phyloP scores from a whole-genome alignment of 1,140 invertebrate species.

The Trichonephila inaurata region DNA sequence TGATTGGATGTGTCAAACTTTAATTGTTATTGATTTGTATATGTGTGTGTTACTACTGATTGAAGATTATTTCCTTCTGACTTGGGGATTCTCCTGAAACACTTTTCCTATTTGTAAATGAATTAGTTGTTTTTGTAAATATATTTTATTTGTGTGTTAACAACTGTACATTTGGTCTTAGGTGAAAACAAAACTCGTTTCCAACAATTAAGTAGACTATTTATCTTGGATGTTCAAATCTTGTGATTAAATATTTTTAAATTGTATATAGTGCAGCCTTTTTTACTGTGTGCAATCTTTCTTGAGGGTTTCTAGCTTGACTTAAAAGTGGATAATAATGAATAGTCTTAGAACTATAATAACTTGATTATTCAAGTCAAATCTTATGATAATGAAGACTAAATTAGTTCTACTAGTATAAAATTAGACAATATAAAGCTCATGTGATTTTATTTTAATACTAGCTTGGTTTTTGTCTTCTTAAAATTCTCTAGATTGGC shows the following conservation, averaged over 20 bases:
- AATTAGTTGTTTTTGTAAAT: slow-evolving; percentile 13
- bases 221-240: background rate
- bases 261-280: slow-evolving; percentile 9
- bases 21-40: slow-evolving; percentile 24
- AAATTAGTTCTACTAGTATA: background rate
- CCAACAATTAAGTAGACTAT: background rate
- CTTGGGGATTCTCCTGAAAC: background rate
- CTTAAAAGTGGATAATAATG: background rate
- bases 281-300: slow-evolving; percentile 17
- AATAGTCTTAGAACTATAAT: slow-evolving; percentile 14
- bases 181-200: background rate
- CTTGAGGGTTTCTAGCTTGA: background rate
- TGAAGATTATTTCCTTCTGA: background rate
- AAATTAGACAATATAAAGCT: background rate
- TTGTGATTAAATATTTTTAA: slow-evolving; percentile 10
- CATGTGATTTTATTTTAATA: background rate
- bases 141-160: background rate
- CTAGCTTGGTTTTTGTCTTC: background rate
- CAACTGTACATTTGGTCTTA: background rate
- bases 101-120: slow-evolving; percentile 20
- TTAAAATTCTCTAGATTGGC: background rate
- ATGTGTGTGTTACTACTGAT: background rate
- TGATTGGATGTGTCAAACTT: slow-evolving; percentile 36
- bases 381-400: background rate
- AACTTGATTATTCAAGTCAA: slow-evolving; percentile 13